phyloP scores from a whole-genome alignment of 2,797 vertebrate species.

The Micropoecilia bifurca region DNA sequence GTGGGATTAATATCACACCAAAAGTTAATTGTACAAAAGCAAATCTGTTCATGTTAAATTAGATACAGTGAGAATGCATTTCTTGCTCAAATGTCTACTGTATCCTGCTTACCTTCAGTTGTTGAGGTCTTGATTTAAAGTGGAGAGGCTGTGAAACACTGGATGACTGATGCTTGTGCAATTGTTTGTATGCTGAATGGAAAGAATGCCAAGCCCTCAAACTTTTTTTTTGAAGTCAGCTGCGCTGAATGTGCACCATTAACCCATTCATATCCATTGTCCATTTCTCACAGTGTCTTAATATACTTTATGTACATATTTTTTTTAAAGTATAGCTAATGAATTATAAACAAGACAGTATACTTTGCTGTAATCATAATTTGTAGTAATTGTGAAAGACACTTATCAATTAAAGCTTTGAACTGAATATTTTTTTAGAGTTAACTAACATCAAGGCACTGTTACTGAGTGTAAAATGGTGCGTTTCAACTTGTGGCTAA shows the following conservation, averaged over 20 bases:
- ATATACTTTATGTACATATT: neutral
- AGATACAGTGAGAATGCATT: neutral
- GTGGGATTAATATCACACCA: slow-evolving; percentile 23
- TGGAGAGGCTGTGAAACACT: slow-evolving; percentile 57
- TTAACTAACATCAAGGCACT: slow-evolving; percentile 54
- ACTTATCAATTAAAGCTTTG: slow-evolving; percentile 6
- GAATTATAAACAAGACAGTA: neutral
- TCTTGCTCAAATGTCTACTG: neutral
- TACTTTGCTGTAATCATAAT: neutral
- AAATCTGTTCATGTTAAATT: neutral
- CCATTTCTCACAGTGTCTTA: neutral
- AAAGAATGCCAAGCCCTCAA: slow-evolving; percentile 63
- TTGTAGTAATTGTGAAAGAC: neutral
- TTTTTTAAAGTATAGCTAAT: neutral
- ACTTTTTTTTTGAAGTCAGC: slow-evolving; percentile 51
- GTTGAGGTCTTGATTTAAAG: slow-evolving; percentile 50
- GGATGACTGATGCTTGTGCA: slow-evolving; percentile 68
- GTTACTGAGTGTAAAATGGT: slow-evolving; percentile 52
- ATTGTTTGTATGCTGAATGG: slow-evolving; percentile 72
- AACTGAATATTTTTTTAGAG: slow-evolving; percentile 43
- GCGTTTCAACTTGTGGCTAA: neutral
- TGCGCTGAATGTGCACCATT: slow-evolving; percentile 65
- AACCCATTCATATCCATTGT: slow-evolving; percentile 73
- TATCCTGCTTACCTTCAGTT: slow-evolving; percentile 68
- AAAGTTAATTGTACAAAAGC: neutral